Base-by-base conservation (phyloP, 1,140 invertebrate species). In the Pinna nobilis region DNA sequence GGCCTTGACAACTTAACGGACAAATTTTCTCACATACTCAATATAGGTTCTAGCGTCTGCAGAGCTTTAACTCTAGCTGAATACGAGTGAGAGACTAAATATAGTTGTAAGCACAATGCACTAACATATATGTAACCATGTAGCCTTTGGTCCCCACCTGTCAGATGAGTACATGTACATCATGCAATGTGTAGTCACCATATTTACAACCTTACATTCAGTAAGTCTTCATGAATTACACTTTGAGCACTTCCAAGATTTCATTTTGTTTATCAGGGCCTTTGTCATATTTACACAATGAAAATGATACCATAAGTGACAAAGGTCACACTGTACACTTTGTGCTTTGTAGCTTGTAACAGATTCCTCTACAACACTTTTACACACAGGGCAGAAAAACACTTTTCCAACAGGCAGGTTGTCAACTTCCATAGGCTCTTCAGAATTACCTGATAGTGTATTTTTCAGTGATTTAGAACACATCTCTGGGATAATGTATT, bases 301-400 rank as follows among this genome's bases (percentile, higher is more conserved):
- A 44, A 69, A 69, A 59, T 69, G 66, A 59, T 44, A 69, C 53
- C 66, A 69, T 7, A 57, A n/a, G 6, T 57, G 9, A 37, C 49
- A 66, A 18, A 35, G 9, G 37, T 66, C 64, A 37, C 64, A 66
- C 39, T 25, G 41, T 50, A 68, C 41, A 47, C 66, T 68, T 41
- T 53, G 41, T 15, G 57, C 66, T 39, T 60, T 59, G 53, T 32
- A 23, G 18, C 7, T 20, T 23, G 15, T 32, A 13, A 70, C 57
- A 49, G 60, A 37, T 49, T 70, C 57, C 28, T 15, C 5, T 37
- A 55, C 41, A 20, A 53, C 20, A 20, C 7, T 44, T 5, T 70
- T 70, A 32, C 67, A 70, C n/a, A 18, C n/a, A 20, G 55, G 67
- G 35, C 67, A 70, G 28, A 70, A 70, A 49, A 35, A 70, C 37